A percentile compares a stretch with the other conserved stretches of the same genome.
Evolutionary conservation across 2,888 invertebrate genomes (phyloP).

Genomic region (Dione vanillae): DNA sequence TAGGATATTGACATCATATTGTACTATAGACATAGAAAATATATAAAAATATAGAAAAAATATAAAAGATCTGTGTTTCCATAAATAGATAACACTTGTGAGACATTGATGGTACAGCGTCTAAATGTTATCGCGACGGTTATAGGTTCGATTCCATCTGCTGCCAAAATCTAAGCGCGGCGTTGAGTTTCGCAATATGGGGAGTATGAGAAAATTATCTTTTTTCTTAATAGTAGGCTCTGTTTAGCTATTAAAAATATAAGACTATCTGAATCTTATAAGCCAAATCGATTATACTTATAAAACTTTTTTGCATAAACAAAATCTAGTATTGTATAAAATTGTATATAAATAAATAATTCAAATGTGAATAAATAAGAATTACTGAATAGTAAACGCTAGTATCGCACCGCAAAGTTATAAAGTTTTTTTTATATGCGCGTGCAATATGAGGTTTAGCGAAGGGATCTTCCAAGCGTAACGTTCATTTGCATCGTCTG

Average conservation of each 20-base stretch:
- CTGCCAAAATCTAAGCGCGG: too few relatives aligned
- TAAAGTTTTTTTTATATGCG: background rate
- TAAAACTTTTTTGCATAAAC: background rate
- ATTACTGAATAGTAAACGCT: background rate
- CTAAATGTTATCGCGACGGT: too few relatives aligned
- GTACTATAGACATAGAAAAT: background rate
- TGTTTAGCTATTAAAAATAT: too few relatives aligned
- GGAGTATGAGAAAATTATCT: too few relatives aligned
- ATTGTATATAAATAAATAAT: background rate
- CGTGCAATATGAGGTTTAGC: constrained; percentile 42
- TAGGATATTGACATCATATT: background rate
- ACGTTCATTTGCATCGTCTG: constrained; percentile 39
- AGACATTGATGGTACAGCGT: too few relatives aligned
- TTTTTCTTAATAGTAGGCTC: background rate
- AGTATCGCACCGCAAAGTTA: background rate
- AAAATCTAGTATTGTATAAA: background rate
- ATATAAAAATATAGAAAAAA: background rate
- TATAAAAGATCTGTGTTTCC: too few relatives aligned
- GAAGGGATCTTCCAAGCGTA: constrained; percentile 27
- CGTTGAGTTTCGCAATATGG: background rate
- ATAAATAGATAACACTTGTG: too few relatives aligned
- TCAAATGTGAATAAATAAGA: background rate
- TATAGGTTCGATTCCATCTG: too few relatives aligned
- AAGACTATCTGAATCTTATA: too few relatives aligned
- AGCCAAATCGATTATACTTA: too few relatives aligned